Base-by-base conservation (phyloP, 1,140 invertebrate species). In the Drosophila funebris region DNA sequence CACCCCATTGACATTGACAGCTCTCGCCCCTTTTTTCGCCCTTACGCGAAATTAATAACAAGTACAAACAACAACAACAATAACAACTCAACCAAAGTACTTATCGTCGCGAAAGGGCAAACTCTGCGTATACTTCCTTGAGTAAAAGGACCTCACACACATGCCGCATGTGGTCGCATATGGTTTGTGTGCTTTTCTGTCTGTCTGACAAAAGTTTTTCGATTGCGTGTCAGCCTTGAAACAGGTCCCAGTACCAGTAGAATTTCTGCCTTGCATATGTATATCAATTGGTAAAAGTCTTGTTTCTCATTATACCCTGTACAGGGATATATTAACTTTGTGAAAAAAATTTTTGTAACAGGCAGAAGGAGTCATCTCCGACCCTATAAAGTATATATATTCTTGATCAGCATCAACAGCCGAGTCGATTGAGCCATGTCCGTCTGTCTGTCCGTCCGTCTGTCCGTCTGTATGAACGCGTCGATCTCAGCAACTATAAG, bases 41-140 rank as follows among this genome's bases (percentile, higher is more conserved):
- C 73, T 77, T 75, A 88, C 84, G 76, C 76, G 73, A 89, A 89
- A 90, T 89, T 85, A 89, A 90, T 89, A 85, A 76, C 81, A 76
- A 73, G 66, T 79, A 78, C 78, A 82, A 75, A 90, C 81, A 82
- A 83, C 74, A 89, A 82, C n/a, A 50, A 13, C 13, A 50, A 13
- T 8, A 50, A 50, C 48, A 52, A 52, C 82, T 72, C 69, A 70
- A 61, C 77, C 82, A 63, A 71, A 75, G 71, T 62, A 85, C 78
- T 81, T 81, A 87, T 73, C 81, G 44, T 64, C 63, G 62, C 48
- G 57, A 70, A 68, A 72, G 64, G 61, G 67, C 62, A 66, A 64
- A 62, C 48, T 37, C 18, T 44, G 18, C 24, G 43, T 5, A 18
- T 1, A 22, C 11, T 13, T 13, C 33, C 33, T 36, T 3, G 1